These are phyloP conservation scores for Corapipo altera DNA, from an alignment of 2,113 vertebrate genomes.

Conservation along the genomic window DNA sequence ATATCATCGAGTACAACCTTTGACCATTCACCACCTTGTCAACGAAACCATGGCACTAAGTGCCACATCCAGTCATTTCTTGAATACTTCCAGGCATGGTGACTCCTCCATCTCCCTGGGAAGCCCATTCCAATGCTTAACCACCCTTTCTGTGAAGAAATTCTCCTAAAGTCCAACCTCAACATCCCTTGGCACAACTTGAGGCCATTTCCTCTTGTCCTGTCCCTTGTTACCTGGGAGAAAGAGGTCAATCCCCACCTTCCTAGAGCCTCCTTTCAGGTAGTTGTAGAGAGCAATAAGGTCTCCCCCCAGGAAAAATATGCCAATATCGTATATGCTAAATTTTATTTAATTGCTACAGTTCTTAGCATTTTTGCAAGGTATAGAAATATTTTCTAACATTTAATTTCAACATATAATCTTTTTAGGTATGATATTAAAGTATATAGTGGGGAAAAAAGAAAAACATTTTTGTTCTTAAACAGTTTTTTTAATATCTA, in stretches of 20 bases:
- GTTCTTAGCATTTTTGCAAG: neutral
- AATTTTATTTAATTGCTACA: neutral
- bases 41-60: neutral
- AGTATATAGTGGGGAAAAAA: neutral
- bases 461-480: neutral
- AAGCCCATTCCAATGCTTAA: neutral
- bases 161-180: neutral
- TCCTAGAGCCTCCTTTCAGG: neutral
- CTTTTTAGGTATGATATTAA: neutral
- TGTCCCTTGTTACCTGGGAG: accelerated
- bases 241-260: neutral
- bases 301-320: neutral
- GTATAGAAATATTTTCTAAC: neutral
- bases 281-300: neutral
- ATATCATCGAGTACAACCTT: neutral
- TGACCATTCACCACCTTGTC: too few relatives aligned
- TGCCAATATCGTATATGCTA: neutral
- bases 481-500: neutral
- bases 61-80: neutral
- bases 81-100: neutral
- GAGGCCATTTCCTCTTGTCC: neutral
- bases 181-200: neutral
- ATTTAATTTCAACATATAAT: neutral
- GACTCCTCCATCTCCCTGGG: neutral
- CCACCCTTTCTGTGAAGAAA: too few relatives aligned